These are phyloP conservation scores for Neoscelio sp. DNA, from an alignment of 2,888 invertebrate species.

Conservation along the genomic window DNA sequence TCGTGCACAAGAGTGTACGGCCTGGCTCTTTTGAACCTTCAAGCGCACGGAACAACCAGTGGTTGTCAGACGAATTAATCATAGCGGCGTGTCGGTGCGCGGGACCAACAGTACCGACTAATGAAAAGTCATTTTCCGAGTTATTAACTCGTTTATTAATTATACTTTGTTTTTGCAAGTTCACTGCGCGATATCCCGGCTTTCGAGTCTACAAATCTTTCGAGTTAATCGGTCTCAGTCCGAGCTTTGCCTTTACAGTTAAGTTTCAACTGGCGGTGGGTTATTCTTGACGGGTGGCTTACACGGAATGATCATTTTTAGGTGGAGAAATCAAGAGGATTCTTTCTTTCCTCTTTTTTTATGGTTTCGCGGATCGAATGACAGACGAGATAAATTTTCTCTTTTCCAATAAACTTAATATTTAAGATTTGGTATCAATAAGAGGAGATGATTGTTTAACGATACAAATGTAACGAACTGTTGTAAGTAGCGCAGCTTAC, in stretches of 20 bases:
- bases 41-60: slow-evolving; percentile 39
- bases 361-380: too few relatives aligned
- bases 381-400: too few relatives aligned
- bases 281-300: not conserved
- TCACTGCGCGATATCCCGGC: not conserved
- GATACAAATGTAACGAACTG: too few relatives aligned
- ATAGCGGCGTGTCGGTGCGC: slow-evolving; percentile 10
- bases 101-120: slow-evolving; percentile 5
- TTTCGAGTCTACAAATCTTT: slow-evolving; percentile 31
- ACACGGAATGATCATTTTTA: not conserved
- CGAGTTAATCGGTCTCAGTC: slow-evolving; percentile 20
- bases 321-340: too few relatives aligned
- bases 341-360: too few relatives aligned
- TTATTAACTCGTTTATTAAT: slow-evolving; percentile 55
- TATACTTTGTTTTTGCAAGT: slow-evolving; percentile 41
- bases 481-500: too few relatives aligned
- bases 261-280: too few relatives aligned
- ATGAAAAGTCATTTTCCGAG: slow-evolving; percentile 53
- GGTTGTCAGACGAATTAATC: slow-evolving; percentile 57
- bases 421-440: too few relatives aligned
- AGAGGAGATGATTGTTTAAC: too few relatives aligned
- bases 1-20: slow-evolving; percentile 46
- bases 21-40: slow-evolving; percentile 42
- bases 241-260: slow-evolving; percentile 11
- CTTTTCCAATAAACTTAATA: too few relatives aligned